Percentiles rank a stretch among this genome's conserved stretches.
Conservation (phyloP, 2,888 invertebrate species). For the Macaria liturata region DNA sequence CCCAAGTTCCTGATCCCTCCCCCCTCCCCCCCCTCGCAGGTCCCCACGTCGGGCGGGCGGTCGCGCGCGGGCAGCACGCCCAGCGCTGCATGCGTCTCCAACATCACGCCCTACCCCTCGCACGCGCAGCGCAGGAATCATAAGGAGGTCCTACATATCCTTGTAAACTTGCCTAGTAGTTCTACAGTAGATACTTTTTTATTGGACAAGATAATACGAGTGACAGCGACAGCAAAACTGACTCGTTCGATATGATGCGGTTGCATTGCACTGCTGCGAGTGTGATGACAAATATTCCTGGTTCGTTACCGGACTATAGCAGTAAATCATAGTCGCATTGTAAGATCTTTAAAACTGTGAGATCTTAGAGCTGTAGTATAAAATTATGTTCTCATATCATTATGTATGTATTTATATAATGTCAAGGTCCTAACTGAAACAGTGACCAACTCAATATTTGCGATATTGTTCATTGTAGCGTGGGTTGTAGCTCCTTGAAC, state of each 20-base stretch:
- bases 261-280: too few species aligned
- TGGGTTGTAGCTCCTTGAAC: slow-evolving; percentile 15
- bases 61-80: slow-evolving; percentile 65
- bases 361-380: too few species aligned
- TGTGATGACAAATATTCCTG: too few species aligned
- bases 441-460: background rate
- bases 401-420: too few species aligned
- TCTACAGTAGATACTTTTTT: background rate
- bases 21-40: slow-evolving; percentile 39
- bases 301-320: too few species aligned
- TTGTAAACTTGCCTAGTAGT: slow-evolving; percentile 3
- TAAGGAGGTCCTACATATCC: slow-evolving; percentile 57
- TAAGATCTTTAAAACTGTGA: too few species aligned
- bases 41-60: slow-evolving; percentile 63
- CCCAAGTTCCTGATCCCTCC: background rate
- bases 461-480: slow-evolving; percentile 1
- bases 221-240: too few species aligned
- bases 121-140: slow-evolving; percentile 50
- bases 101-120: slow-evolving; percentile 46
- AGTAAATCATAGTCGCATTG: too few species aligned
- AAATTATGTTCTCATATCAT: too few species aligned
- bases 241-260: too few species aligned
- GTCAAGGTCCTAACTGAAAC: background rate
- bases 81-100: slow-evolving; percentile 63
- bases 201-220: too few species aligned